Evolutionary conservation across 2,113 vertebrate genomes (phyloP).

Genomic region (Bettongia penicillata): DNA sequence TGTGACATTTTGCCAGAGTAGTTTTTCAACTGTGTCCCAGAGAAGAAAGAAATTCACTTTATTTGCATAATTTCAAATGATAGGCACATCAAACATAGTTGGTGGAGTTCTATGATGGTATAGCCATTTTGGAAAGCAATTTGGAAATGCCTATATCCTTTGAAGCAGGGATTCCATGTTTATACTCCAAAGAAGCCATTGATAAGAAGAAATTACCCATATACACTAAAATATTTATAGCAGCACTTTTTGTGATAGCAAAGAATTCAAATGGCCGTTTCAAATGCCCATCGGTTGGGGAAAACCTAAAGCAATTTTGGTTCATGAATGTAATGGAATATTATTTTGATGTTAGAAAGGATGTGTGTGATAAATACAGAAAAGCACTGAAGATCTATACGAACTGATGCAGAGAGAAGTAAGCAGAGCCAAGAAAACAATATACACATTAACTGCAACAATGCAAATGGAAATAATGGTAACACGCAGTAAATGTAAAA

Average conservation of each 20-base stretch:
- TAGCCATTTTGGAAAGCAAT: neutral
- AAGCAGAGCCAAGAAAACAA: neutral
- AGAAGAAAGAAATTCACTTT: neutral
- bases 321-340: neutral
- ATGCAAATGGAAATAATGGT: neutral
- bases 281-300: neutral
- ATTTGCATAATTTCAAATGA: neutral
- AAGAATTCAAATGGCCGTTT: neutral
- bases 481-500: neutral
- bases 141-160: neutral
- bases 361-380: neutral
- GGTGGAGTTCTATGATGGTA: neutral
- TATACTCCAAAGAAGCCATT: neutral
- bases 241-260: neutral
- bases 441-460: neutral
- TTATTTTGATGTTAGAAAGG: neutral
- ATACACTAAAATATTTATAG: neutral
- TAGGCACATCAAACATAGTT: neutral
- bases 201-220: neutral
- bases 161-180: neutral
- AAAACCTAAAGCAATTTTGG: neutral
- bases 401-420: neutral
- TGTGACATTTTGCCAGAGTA: neutral
- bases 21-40: neutral
- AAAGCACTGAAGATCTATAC: too few species aligned